Conservation (phyloP, 2,888 invertebrate genomes). For the Trichopoda pennipes region DNA sequence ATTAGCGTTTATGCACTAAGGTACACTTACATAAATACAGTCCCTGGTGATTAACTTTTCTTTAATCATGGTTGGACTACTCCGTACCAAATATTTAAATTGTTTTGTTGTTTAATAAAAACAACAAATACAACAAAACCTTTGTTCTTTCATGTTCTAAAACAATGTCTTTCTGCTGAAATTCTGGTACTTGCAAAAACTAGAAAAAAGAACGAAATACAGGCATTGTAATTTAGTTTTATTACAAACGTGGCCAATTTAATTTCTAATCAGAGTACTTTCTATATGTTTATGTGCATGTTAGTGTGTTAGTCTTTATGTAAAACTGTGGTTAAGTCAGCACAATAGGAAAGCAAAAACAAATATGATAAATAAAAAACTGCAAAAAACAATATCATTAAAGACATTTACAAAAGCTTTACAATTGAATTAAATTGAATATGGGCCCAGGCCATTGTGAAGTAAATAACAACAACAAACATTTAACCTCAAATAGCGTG, state of each 20-base stretch:
- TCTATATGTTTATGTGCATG: constrained; percentile 4
- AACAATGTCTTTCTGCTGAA: constrained; percentile 29
- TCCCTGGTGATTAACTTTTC: not conserved
- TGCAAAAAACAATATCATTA: constrained; percentile 66
- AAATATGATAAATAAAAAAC: constrained; percentile 1
- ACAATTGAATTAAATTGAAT: constrained; percentile 74
- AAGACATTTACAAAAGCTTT: constrained; percentile 71
- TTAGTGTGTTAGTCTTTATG: constrained; percentile 3
- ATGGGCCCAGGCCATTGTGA: constrained; percentile 67
- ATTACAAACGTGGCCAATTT: constrained; percentile 73
- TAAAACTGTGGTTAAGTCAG: constrained; percentile 32
- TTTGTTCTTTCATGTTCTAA: constrained; percentile 39
- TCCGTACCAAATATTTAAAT: not conserved
- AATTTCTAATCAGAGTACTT: constrained; percentile 69
- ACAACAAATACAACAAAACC: constrained; percentile 7
- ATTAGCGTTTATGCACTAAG: not conserved
- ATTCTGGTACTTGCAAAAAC: no score
- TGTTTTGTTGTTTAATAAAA: constrained; percentile 17
- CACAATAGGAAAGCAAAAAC: constrained; percentile 55
- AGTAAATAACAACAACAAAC: constrained; percentile 61
- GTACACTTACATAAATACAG: not conserved
- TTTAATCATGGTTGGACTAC: constrained; percentile 31
- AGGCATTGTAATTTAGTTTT: constrained; percentile 72
- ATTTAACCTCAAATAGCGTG: constrained; percentile 67
- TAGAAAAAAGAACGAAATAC: constrained; percentile 33